phyloP scores from a whole-genome alignment of 2,113 vertebrate genomes.

The Pterocles burchelli region DNA sequence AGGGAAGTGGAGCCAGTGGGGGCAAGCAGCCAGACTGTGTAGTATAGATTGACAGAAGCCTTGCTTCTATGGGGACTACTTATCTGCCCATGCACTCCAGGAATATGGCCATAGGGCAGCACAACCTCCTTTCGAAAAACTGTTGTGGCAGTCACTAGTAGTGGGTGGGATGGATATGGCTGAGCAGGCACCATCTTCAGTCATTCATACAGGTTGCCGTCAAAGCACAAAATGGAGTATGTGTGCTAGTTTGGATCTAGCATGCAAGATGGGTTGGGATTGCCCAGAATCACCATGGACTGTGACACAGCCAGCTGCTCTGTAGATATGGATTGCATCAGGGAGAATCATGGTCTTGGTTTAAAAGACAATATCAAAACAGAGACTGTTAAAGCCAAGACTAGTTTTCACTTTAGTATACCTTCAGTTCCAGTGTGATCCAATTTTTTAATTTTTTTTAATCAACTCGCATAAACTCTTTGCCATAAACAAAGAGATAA shows the following conservation, averaged over 20 bases:
- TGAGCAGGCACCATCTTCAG: not conserved
- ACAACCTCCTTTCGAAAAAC: not conserved
- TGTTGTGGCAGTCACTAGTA: not conserved
- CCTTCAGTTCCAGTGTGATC: not conserved
- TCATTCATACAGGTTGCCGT: not conserved
- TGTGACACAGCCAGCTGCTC: not conserved
- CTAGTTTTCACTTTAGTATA: not conserved
- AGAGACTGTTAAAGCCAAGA: not conserved
- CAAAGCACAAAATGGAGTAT: not conserved
- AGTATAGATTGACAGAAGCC: not conserved
- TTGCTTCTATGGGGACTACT: not conserved
- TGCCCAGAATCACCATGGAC: not conserved
- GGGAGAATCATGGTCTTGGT: not conserved
- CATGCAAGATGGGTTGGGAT: not conserved
- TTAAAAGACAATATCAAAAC: not conserved
- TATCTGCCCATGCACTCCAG: not conserved
- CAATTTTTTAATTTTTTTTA: not conserved
- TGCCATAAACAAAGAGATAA: not conserved
- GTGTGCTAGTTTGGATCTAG: not conserved
- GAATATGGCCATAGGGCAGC: not conserved
- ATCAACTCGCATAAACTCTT: not conserved
- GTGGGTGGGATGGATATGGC: not conserved
- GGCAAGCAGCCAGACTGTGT: rapidly evolving
- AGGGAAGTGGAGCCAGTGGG: not conserved
- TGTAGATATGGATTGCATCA: not conserved